Evolutionary conservation across 2,797 vertebrate genomes (phyloP), one percentile per base, ranked within the genome.

Genomic region (Sebastes iracundus): DNA sequence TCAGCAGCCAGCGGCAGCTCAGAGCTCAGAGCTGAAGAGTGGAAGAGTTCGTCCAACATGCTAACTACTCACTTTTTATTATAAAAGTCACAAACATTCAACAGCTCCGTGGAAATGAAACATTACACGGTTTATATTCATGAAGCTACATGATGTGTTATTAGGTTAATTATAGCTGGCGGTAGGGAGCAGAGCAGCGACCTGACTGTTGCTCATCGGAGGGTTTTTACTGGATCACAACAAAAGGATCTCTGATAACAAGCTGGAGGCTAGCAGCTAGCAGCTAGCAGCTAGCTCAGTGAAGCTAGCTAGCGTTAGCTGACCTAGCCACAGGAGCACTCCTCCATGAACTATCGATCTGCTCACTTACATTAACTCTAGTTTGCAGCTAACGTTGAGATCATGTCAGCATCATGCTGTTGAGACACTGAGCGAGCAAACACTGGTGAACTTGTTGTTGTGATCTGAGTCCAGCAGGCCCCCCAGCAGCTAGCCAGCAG

Each of bases 221-320:
- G 84, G 72, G 28, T 90, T 91, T 87, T 90, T 82, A 75, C 69
- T 75, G 85, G 90, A 93, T 93, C 89, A 95, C 90, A 95, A 95
- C 94, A 95, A 95, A 95, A 95, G 94, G 94, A 94, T 93, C 93
- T 88, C 90, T 91, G 93, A 91, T 89, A 92, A 91, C 93, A 93
- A 93, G 91, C 92, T 91, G 88, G 74, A 78, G 79, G 92, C 86
- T 92, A 93, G 77, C 20, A 14, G 20, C 58, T 9, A 42, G 32
- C 9, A 33, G 33, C 33, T 33, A 38, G 35, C 35, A 38, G 90
- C 82, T 92, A 93, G 90, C 84, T 79, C 20, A 16, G n/a, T 61
- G 7, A 42, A 60, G 93, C 92, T 93, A 94, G 93, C 92, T 94
- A 93, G 83, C 76, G 79, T 58, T 91, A 90, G 90, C 90, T 71